Conservation (phyloP, 2,113 vertebrate genomes). For the Arothron firmamentum region DNA sequence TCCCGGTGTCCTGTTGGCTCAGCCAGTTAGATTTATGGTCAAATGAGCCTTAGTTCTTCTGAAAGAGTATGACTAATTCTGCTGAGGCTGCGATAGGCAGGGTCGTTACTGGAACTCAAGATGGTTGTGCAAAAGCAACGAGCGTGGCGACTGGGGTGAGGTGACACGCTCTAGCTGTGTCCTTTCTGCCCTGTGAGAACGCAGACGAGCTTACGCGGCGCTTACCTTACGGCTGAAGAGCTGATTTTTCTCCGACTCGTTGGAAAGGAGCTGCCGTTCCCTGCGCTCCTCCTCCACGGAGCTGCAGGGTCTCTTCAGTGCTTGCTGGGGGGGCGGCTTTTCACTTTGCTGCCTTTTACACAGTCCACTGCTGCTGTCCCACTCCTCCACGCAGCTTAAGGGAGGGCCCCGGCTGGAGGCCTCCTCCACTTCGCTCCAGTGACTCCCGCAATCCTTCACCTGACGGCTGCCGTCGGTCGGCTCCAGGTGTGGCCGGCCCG, state of each 20-base stretch:
- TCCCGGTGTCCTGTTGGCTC: background rate
- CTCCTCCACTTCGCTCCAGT: constrained; percentile 37
- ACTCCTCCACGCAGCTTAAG: constrained; percentile 36
- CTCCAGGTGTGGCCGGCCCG: constrained; percentile 27
- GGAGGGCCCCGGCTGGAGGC: constrained; percentile 50
- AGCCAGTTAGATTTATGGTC: constrained; percentile 1
- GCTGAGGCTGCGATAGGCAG: background rate
- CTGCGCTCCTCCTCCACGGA: constrained; percentile 34
- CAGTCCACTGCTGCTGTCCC: constrained; percentile 41
- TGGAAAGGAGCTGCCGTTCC: constrained; percentile 54
- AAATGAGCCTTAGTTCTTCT: constrained; percentile 7
- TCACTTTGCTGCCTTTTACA: constrained; percentile 50
- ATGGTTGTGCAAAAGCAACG: constrained; percentile 10
- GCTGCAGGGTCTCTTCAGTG: constrained; percentile 65
- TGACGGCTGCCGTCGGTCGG: constrained; percentile 34
- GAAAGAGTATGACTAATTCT: constrained; percentile 28
- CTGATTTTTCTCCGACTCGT: constrained; percentile 51
- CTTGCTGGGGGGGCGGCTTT: constrained; percentile 45
- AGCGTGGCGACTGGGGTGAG: constrained; percentile 31
- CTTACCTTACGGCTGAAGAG: constrained; percentile 75
- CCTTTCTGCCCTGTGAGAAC: constrained; percentile 11
- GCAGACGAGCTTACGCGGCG: background rate
- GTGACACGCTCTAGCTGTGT: constrained; percentile 28
- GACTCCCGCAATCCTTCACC: constrained; percentile 40
- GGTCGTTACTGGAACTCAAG: constrained; percentile 36